phyloP scores from a whole-genome alignment of 2,888 invertebrate species.

The Epirrhoe alternata region DNA sequence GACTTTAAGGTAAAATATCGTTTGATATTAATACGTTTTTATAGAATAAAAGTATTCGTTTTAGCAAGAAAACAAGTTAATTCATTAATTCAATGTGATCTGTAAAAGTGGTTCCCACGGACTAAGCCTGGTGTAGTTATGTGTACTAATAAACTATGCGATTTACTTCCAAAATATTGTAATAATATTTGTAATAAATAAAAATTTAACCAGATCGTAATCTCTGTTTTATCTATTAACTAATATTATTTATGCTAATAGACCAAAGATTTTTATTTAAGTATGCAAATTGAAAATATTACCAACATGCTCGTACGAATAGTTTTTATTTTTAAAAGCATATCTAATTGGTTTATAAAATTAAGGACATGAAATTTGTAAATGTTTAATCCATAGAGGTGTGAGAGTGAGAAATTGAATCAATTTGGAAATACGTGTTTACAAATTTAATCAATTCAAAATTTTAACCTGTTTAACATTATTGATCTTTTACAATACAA shows the following conservation, averaged over 20 bases:
- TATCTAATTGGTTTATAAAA: constrained; percentile 8
- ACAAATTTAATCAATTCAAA: background rate
- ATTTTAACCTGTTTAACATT: too few species aligned
- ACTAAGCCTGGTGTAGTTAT: background rate
- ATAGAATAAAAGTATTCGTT: background rate
- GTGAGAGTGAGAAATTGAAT: constrained; percentile 19
- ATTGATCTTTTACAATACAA: too few species aligned
- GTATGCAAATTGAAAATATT: background rate
- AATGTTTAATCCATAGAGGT: constrained; percentile 8
- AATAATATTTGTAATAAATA: constrained; percentile 15
- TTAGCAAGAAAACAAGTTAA: constrained; percentile 7
- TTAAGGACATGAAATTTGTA: constrained; percentile 22
- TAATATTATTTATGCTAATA: constrained; percentile 9
- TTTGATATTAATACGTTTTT: background rate
- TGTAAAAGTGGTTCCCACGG: constrained; percentile 13
- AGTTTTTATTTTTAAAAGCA: constrained; percentile 14
- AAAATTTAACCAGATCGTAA: constrained; percentile 3
- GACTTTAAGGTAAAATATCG: background rate
- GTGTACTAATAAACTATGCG: constrained; percentile 10
- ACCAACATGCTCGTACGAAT: background rate
- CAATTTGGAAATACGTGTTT: background rate
- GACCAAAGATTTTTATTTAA: background rate
- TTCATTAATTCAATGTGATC: constrained; percentile 6
- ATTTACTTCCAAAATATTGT: constrained; percentile 17
- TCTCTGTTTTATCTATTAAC: background rate